A percentile compares a stretch with the other conserved stretches of the same genome.
phyloP scores from a whole-genome alignment of 2,797 vertebrate species.

The Syncerus caffer region DNA sequence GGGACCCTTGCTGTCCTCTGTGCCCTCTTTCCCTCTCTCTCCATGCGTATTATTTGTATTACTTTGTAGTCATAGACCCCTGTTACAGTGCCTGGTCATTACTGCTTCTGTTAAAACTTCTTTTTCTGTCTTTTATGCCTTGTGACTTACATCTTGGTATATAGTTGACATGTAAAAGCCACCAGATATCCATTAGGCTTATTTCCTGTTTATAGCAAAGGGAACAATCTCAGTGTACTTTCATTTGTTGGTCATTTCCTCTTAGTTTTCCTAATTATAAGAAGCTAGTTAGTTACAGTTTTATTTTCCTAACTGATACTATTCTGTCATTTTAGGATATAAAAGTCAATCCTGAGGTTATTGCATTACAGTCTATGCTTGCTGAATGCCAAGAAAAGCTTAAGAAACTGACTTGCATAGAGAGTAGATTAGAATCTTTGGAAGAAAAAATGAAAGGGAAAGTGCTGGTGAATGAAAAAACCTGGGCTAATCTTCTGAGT shows the following conservation, averaged over 20 bases:
- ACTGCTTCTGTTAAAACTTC: neutral
- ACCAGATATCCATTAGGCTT: neutral
- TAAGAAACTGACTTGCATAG: constrained; percentile 82
- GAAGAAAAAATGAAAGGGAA: constrained; percentile 87
- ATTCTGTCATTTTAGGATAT: constrained; percentile 38
- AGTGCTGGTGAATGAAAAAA: constrained; percentile 85
- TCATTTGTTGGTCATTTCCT: neutral
- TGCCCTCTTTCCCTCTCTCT: neutral
- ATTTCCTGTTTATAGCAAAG: neutral
- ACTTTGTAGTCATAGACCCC: neutral
- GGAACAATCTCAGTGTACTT: neutral
- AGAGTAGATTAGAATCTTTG: constrained; percentile 84
- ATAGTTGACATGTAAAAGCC: constrained; percentile 6
- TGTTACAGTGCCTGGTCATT: neutral
- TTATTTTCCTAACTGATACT: neutral
- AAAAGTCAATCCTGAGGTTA: constrained; percentile 77
- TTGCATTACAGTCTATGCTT: constrained; percentile 84
- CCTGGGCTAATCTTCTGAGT: constrained; percentile 91
- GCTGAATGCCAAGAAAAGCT: constrained; percentile 85
- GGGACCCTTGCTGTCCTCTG: neutral
- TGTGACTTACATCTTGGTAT: neutral
- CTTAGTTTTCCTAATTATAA: neutral
- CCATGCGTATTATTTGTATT: neutral
- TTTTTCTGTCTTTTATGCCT: neutral
- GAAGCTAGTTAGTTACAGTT: neutral